Conservation (phyloP, 2,888 invertebrate genomes). For the Cordilura impudica region DNA sequence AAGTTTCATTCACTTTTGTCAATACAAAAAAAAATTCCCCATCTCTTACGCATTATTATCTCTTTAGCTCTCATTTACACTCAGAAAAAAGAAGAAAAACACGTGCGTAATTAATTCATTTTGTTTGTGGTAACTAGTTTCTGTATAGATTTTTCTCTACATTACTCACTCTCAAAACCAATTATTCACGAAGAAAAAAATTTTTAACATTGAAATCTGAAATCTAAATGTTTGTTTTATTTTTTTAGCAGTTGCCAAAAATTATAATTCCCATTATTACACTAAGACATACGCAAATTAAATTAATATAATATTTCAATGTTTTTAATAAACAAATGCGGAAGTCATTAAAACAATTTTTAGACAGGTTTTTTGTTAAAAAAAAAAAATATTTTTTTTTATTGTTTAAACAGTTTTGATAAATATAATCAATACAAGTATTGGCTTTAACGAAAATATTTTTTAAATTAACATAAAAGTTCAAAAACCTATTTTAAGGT, state of each 20-base stretch:
- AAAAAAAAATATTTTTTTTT: slow-evolving; percentile 8
- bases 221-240: not conserved
- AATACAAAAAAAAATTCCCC: not conserved
- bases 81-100: not conserved
- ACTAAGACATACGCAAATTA: not conserved
- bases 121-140: no score
- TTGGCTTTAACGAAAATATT: not conserved
- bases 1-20: slow-evolving; percentile 71
- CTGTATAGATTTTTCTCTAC: not conserved
- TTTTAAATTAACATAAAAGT: slow-evolving; percentile 56
- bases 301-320: slow-evolving; percentile 4
- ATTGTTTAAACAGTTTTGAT: not conserved
- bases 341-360: slow-evolving; percentile 32
- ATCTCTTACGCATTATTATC: slow-evolving; percentile 1
- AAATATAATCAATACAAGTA: slow-evolving; percentile 7
- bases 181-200: not conserved
- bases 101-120: not conserved
- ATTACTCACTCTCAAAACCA: not conserved
- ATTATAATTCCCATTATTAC: not conserved
- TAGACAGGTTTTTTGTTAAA: slow-evolving; percentile 30
- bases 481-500: slow-evolving; percentile 53
- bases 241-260: slow-evolving; percentile 3
- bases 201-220: slow-evolving; percentile 37
- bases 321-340: slow-evolving; percentile 34
- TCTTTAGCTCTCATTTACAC: not conserved